A percentile compares a stretch with the other conserved stretches of the same genome.
These are phyloP conservation scores for Neopipo cinnamomea DNA, from an alignment of 2,113 vertebrate species.

Conservation along the genomic window DNA sequence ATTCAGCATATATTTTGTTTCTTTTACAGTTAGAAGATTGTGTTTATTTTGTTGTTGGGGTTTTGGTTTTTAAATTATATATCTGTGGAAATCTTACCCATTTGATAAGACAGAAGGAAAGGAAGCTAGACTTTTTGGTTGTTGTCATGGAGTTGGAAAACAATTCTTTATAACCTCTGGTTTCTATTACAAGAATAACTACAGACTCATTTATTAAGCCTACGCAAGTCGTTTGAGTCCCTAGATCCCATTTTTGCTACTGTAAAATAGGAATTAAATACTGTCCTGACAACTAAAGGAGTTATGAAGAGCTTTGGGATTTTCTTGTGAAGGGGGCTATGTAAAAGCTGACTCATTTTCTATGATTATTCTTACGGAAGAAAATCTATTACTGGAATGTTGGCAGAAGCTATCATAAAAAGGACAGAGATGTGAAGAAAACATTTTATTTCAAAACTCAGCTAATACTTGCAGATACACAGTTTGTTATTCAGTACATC, in stretches of 20 bases:
- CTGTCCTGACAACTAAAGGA: neutral
- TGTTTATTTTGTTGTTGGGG: rapidly evolving
- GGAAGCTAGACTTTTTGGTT: neutral
- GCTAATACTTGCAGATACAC: neutral
- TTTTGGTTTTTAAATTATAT: neutral
- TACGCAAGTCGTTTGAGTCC: rapidly evolving
- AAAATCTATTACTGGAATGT: neutral
- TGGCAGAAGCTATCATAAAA: neutral
- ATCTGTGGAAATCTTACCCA: neutral
- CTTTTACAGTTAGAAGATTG: neutral
- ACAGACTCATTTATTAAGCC: neutral
- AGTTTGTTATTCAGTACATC: neutral
- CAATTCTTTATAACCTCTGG: neutral
- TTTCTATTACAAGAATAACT: neutral
- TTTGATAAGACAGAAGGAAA: neutral
- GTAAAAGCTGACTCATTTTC: neutral
- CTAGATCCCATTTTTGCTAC: neutral
- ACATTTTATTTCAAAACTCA: neutral
- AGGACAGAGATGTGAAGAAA: neutral
- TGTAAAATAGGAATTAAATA: neutral
- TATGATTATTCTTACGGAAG: neutral
- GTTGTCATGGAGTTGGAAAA: neutral
- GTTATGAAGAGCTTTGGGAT: neutral
- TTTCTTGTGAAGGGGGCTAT: neutral
- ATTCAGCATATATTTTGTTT: neutral